Percentiles rank a stretch among this genome's conserved stretches.
phyloP scores from a whole-genome alignment of 2,113 vertebrate species.

The Peucedramus taeniatus region DNA sequence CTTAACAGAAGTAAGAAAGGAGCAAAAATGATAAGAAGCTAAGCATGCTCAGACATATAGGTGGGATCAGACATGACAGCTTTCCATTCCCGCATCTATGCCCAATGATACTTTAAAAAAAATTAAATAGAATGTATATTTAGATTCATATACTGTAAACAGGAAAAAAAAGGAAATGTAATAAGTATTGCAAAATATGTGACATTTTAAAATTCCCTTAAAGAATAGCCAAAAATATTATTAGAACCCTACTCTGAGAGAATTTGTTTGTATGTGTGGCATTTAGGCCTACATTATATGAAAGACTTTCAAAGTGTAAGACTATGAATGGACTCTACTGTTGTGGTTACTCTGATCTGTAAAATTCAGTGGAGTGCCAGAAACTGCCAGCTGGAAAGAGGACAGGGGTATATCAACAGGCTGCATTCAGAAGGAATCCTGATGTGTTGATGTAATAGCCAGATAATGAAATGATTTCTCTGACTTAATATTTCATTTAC shows the following conservation, averaged over 20 bases:
- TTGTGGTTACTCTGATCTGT: slow-evolving; percentile 55
- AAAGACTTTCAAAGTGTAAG: slow-evolving; percentile 67
- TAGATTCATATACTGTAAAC: not conserved
- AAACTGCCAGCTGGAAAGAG: slow-evolving; percentile 59
- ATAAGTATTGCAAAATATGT: not conserved
- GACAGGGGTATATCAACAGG: slow-evolving; percentile 62
- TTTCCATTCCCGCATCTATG: not conserved
- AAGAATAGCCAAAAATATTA: slow-evolving; percentile 57
- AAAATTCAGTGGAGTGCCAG: slow-evolving; percentile 48
- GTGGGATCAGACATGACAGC: not conserved
- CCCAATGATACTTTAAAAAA: not conserved
- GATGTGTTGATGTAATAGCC: slow-evolving; percentile 71
- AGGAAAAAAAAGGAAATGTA: not conserved
- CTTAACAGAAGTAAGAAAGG: not conserved
- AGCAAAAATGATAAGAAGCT: not conserved
- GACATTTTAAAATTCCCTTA: slow-evolving; percentile 21
- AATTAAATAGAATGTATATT: not conserved
- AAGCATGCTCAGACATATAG: not conserved
- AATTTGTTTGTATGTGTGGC: slow-evolving; percentile 52
- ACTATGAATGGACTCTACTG: slow-evolving; percentile 66
- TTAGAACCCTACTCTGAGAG: slow-evolving; percentile 24
- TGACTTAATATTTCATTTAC: slow-evolving; percentile 56
- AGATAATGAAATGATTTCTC: slow-evolving; percentile 69
- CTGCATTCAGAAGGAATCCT: slow-evolving; percentile 72
- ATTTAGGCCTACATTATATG: slow-evolving; percentile 45